A percentile compares a stretch with the other conserved stretches of the same genome.
These are phyloP conservation scores for Cistogaster globosa DNA, from an alignment of 2,888 invertebrate species.

Conservation along the genomic window DNA sequence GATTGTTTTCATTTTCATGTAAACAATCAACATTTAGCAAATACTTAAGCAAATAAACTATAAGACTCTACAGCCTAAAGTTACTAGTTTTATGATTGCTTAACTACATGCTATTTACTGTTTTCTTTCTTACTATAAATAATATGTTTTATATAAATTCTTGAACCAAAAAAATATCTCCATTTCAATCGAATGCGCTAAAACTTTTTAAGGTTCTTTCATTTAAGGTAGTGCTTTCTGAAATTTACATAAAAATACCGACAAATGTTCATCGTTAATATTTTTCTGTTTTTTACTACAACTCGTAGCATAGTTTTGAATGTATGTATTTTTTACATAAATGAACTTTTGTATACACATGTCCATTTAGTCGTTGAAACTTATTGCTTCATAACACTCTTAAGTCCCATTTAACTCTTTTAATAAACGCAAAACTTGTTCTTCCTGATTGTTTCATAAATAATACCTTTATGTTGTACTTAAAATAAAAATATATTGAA, in stretches of 20 bases:
- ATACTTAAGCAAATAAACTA: slow-evolving; percentile 29
- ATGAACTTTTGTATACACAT: background rate
- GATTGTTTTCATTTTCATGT: background rate
- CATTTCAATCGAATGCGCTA: background rate
- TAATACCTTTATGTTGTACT: slow-evolving; percentile 70
- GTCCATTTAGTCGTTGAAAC: slow-evolving; percentile 1
- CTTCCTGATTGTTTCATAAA: slow-evolving; percentile 71
- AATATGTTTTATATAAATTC: background rate
- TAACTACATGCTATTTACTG: slow-evolving; percentile 13
- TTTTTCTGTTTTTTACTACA: background rate
- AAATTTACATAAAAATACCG: slow-evolving; percentile 39
- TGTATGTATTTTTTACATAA: background rate
- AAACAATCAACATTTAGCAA: slow-evolving; percentile 40
- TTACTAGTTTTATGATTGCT: slow-evolving; percentile 24
- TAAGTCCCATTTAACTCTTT: background rate
- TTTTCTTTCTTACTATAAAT: background rate
- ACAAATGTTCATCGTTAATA: slow-evolving; percentile 1
- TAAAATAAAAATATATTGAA: slow-evolving; percentile 36
- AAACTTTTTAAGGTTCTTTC: slow-evolving; percentile 1
- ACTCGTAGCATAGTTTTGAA: background rate
- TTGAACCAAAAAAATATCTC: background rate
- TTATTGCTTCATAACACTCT: slow-evolving; percentile 3
- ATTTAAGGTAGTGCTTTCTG: background rate
- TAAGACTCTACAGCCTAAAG: background rate
- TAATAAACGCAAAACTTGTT: slow-evolving; percentile 61